Conservation (phyloP, 2,797 vertebrate genomes). For the Silurus aristotelis region DNA sequence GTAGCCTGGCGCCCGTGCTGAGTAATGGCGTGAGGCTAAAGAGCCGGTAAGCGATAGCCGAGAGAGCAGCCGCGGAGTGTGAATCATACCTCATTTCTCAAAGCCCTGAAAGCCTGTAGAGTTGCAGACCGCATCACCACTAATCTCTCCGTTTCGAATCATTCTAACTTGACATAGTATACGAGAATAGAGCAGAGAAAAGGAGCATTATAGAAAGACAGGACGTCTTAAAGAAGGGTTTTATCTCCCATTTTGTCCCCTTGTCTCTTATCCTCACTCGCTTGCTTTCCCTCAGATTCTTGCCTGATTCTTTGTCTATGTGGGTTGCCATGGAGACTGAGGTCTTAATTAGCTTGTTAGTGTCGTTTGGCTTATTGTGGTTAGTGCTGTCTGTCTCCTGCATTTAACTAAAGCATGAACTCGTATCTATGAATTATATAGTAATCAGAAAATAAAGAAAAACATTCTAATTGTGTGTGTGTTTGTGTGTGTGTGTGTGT, state of each 20-base stretch:
- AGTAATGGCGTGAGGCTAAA: conserved; percentile 66
- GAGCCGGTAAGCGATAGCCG: conserved; percentile 63
- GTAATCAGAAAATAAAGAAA: conserved; percentile 1
- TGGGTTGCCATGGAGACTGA: conserved; percentile 65
- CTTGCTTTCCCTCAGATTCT: conserved; percentile 22
- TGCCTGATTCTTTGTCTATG: conserved; percentile 50
- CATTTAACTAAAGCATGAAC: conserved; percentile 22
- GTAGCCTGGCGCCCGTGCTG: conserved; percentile 67
- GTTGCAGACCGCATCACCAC: conserved; percentile 59
- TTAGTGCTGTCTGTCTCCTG: conserved; percentile 39
- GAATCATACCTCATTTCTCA: conserved; percentile 75
- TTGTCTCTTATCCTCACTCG: conserved; percentile 7
- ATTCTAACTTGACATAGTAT: conserved; percentile 24
- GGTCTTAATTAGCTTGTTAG: conserved; percentile 62
- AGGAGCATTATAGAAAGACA: background rate
- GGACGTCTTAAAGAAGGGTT: background rate
- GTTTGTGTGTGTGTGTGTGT: background rate
- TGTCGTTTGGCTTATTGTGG: conserved; percentile 54
- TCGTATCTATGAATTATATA: background rate
- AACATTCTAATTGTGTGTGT: background rate
- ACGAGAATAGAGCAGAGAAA: conserved; percentile 3
- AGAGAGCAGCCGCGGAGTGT: conserved; percentile 61
- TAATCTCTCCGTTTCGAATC: conserved; percentile 41
- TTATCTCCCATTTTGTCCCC: background rate
- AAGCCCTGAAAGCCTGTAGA: conserved; percentile 65